Conservation (phyloP, 2,888 invertebrate species). For the Lysandra bellargus region DNA sequence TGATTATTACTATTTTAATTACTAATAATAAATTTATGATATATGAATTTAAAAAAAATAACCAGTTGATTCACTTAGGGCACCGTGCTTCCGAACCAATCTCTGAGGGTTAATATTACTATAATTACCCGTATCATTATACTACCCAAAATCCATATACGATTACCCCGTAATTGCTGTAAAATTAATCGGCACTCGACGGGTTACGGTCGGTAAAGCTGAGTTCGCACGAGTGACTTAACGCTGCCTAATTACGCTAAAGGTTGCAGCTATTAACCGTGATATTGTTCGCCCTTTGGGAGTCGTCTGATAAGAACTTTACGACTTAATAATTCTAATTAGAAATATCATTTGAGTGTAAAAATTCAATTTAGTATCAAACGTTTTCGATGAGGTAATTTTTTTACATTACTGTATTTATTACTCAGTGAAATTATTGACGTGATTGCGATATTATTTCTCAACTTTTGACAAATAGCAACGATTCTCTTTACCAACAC, state of each 20-base stretch:
- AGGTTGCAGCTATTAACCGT: neutral
- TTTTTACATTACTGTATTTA: no score
- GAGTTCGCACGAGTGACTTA: constrained; percentile 5
- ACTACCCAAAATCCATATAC: constrained; percentile 1
- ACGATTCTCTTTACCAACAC: neutral
- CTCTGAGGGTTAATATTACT: neutral
- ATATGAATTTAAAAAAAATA: neutral
- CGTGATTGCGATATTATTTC: neutral
- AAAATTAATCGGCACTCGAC: neutral
- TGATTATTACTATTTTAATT: no score
- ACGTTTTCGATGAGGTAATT: no score
- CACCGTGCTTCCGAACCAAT: neutral
- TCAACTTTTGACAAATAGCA: neutral
- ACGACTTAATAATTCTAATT: neutral
- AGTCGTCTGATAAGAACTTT: neutral
- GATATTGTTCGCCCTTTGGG: neutral
- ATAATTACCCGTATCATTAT: neutral
- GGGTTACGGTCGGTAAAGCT: neutral
- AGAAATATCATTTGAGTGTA: neutral
- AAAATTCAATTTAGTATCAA: neutral
- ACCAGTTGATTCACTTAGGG: neutral
- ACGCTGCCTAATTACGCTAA: constrained; percentile 10
- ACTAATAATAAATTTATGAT: no score
- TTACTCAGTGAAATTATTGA: no score
- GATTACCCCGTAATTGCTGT: neutral